Evolutionary conservation across 2,888 invertebrate species (phyloP), one percentile per base, ranked within the genome.

Genomic region (Sesia bembeciformis): DNA sequence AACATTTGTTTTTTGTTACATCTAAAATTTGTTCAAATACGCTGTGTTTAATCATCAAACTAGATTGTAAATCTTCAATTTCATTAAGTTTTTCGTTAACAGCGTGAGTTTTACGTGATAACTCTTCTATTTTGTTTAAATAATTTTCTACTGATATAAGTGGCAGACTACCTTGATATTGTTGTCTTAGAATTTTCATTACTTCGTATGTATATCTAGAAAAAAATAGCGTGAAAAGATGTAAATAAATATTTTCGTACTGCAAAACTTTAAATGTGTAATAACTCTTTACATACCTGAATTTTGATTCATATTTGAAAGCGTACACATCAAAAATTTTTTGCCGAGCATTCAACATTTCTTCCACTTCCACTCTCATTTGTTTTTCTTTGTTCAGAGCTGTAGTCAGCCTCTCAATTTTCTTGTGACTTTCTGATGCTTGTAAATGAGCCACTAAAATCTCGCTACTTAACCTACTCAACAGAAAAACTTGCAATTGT

Each of bases 381-480:
- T 82, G 76, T 58, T 78, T 84, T 63, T 90, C 90, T 61, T 79
- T 88, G 54, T 72, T 77, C 52, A 87, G 67, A 41, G 72, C 67
- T 53, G 68, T 60, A 49, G 72, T 78, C n/a, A 90, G 64, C 52
- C 74, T 74, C 57, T 89, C 83, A 49, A 90, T 74, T 61, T 83
- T 88, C 51, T 84, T 81, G 41, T 83, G 78, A 62, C 77, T 69
- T 62, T 87, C 84, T 4, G 83, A 71, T 38, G 84, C 72, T 70
- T 92, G 91, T 55, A 87, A 74, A 68, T 91, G 91, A 7, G 90
- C 77, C 40, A 90, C 74, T 40, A 85, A 65, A 53, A 91, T 84
- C 75, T 90, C 88, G 4, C 87, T 81, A 55, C 87, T 88, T 42
- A 91, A 66, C 59, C 91, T 90, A 52, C 84, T 39, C 7, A 42